Evolutionary conservation across 1,140 invertebrate genomes (phyloP), one percentile per base, ranked within the genome.

Genomic region (Drosophila sp.): DNA sequence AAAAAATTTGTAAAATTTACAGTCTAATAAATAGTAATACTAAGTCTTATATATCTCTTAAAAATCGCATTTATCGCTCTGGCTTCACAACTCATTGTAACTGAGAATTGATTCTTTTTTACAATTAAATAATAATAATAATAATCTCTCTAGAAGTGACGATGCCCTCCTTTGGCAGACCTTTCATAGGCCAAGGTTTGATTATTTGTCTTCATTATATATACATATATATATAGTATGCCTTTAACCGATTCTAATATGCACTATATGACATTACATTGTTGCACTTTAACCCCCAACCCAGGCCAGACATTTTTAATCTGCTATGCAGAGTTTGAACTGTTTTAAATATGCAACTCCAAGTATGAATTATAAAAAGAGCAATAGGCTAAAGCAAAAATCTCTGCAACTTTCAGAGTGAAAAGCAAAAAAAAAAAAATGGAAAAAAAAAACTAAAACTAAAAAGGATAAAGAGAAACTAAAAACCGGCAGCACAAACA

Each of bases 401-500:
- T 86, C 82, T 81, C 2, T 62, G 68, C 66, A 80, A 86, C 79
- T 70, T 70, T 70, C 75, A 67, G 38, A 47, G 60, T 44, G 50
- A 25, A 76, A 64, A 40, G 33, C 50, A 25, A 58, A 61, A 54
- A 8, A 33, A 38, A 60, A 41, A 66, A 38, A 10, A 38, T 11
- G 4, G 11, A 38, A 11, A 8, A 29, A 44, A 63, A 33, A 66
- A 41, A 62, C 63, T 25, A 60, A 58, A 56, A 44, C 55, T 25
- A 11, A 11, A n/a, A 10, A 8, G 10, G 23, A 29, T 23, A 60
- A 44, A 32, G 47, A n/a, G 41, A 33, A 65, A 44, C 54, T 47
- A 58, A 60, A 66, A 79, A 66, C 72, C 58, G 66, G 71, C 79
- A 79, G 71, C 69, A 77, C 83, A 87, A 86, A 86, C 83, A 86